These are phyloP conservation scores for Drosophila pachea DNA, from an alignment of 1,140 invertebrate genomes.

Conservation along the genomic window DNA sequence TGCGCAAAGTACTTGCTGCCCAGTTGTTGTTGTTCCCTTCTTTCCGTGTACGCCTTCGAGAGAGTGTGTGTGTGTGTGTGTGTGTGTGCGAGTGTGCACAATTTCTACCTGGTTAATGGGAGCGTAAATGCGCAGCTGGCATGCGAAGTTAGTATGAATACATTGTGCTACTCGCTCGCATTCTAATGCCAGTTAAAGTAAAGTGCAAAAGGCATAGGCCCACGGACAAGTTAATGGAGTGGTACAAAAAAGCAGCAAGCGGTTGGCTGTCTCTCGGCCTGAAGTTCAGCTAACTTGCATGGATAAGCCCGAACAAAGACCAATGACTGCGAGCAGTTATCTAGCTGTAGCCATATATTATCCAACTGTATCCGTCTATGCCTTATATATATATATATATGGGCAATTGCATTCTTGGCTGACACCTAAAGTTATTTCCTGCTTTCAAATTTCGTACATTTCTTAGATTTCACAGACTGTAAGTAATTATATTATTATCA, in stretches of 20 bases:
- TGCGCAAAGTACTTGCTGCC: constrained; percentile 67
- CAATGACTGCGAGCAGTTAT: constrained; percentile 32
- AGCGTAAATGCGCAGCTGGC: constrained; percentile 75
- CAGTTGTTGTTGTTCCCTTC: constrained; percentile 30
- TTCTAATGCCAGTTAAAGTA: constrained; percentile 69
- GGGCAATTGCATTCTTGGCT: background rate
- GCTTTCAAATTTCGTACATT: background rate
- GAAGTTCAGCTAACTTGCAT: constrained; percentile 41
- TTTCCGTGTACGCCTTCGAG: constrained; percentile 7
- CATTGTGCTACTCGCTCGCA: constrained; percentile 47
- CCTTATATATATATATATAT: background rate
- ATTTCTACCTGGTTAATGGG: constrained; percentile 70
- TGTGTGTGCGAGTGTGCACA: constrained; percentile 47
- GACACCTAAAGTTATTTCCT: background rate
- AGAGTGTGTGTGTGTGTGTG: constrained; percentile 29
- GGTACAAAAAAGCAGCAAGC: constrained; percentile 50
- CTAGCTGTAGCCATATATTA: constrained; percentile 8
- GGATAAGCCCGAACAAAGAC: constrained; percentile 32
- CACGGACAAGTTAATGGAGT: constrained; percentile 72
- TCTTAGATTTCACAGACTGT: constrained; percentile 3
- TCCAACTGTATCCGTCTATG: too few species aligned
- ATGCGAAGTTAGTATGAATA: constrained; percentile 60
- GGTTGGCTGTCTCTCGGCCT: constrained; percentile 23
- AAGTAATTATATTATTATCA: too few species aligned
- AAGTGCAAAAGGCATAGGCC: constrained; percentile 66